Conservation (phyloP, 2,888 invertebrate genomes). For the Lepidocyrtinus sp. region DNA sequence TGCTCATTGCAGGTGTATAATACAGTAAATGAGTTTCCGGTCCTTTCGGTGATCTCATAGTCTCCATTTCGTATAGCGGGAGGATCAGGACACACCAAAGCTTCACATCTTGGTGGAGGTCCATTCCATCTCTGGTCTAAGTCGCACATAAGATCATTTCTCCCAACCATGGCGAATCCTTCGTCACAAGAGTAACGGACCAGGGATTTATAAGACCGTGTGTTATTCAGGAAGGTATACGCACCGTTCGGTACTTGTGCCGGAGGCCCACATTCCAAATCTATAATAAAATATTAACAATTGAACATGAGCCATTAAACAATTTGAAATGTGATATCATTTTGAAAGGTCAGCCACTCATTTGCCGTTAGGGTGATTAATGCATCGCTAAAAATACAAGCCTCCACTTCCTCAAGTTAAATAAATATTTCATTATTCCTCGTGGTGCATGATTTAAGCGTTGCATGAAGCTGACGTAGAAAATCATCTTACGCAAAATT, state of each 20-base stretch:
- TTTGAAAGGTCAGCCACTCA: too few species aligned
- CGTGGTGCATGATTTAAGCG: background rate
- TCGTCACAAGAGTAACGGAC: slow-evolving; percentile 88
- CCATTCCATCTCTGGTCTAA: slow-evolving; percentile 87
- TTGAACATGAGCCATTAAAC: slow-evolving; percentile 5
- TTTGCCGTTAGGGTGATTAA: too few species aligned
- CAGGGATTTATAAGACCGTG: slow-evolving; percentile 88
- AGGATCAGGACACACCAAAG: slow-evolving; percentile 79
- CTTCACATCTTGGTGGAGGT: slow-evolving; percentile 72
- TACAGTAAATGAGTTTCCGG: slow-evolving; percentile 77
- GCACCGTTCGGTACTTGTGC: slow-evolving; percentile 88
- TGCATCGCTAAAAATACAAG: too few species aligned
- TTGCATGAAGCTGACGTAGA: too few species aligned
- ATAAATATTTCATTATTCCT: background rate
- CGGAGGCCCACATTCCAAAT: slow-evolving; percentile 91
- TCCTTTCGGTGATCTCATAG: slow-evolving; percentile 69
- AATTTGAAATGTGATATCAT: too few species aligned
- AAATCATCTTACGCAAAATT: background rate
- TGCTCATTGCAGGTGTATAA: slow-evolving; percentile 84
- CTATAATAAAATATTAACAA: slow-evolving; percentile 73
- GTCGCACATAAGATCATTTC: slow-evolving; percentile 88
- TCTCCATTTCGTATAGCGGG: slow-evolving; percentile 78
- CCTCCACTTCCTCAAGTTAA: too few species aligned
- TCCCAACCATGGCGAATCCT: slow-evolving; percentile 88
- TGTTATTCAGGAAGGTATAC: slow-evolving; percentile 86